Conservation (phyloP, 2,797 vertebrate species). For the Cyprinella venusta region DNA sequence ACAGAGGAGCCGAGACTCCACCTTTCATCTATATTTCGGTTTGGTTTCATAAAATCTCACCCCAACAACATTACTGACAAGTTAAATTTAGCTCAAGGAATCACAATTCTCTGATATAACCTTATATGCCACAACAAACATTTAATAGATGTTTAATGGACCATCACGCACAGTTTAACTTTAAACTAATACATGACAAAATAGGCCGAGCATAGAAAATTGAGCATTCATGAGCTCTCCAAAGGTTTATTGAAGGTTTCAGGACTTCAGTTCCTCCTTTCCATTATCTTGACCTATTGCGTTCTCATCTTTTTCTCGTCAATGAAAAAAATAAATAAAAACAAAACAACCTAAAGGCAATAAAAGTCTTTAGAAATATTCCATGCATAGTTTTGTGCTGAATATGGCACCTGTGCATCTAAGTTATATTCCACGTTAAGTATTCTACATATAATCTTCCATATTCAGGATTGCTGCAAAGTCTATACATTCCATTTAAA, state of each 20-base stretch:
- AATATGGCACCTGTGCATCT: constrained; percentile 62
- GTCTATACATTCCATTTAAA: constrained; percentile 39
- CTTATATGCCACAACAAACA: neutral
- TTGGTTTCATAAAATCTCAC: neutral
- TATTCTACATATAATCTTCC: constrained; percentile 57
- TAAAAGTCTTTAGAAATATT: constrained; percentile 62
- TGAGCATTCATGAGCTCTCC: constrained; percentile 19
- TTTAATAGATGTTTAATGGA: constrained; percentile 2
- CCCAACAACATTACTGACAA: neutral
- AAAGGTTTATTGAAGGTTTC: constrained; percentile 63
- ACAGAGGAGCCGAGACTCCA: neutral
- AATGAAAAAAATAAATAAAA: constrained; percentile 38
- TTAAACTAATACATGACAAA: neutral
- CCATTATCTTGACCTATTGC: constrained; percentile 64
- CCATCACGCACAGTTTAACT: neutral
- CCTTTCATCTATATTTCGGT: neutral
- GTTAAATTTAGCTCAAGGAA: neutral
- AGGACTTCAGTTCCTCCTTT: constrained; percentile 52
- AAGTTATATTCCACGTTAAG: constrained; percentile 48
- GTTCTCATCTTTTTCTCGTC: constrained; percentile 41
- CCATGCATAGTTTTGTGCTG: constrained; percentile 70
- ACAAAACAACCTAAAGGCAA: constrained; percentile 53
- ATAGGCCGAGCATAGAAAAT: constrained; percentile 4
- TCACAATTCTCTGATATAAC: neutral
- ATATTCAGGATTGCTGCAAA: constrained; percentile 45